Evolutionary conservation across 1,140 invertebrate species (phyloP), one percentile per base, ranked within the genome.

Genomic region (Hesperophylax magnus): DNA sequence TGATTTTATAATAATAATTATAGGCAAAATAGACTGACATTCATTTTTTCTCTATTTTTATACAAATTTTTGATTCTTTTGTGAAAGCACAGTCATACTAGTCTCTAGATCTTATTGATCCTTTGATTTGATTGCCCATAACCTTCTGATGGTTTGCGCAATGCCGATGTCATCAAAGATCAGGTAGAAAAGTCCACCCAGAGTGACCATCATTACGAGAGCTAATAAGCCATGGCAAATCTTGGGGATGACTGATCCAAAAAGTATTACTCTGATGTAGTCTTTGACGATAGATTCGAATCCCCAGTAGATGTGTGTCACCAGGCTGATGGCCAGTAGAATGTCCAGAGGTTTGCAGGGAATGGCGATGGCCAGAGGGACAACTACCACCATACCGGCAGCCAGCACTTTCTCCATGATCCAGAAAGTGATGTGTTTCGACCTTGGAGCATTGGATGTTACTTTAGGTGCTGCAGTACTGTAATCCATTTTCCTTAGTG

Each of bases 131-230:
- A 84, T 78, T 6, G 69, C 31, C 96, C 97, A 98, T 39, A 97
- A 88, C 87, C 95, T 93, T 84, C 93, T 93, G 58, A 98, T 90
- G 14, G 95, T 92, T 84, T 94, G 94, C 52, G 92, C 92, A 79
- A 98, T 90, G 34, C 98, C 98, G 79, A 97, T 93, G 87, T 97
- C 97, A 86, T 95, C 95, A 86, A 95, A 96, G 86, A 97, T 97
- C 82, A 97, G 94, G 87, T 97, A 95, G 84, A 97, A 92, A 0
- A 98, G 91, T 22, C 96, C 96, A 75, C 95, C 97, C 34, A 99
- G 91, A 0, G 95, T 95, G 0, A 93, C 86, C 17, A 94, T 92
- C 22, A 95, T 96, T 0, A 98, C 54, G 0, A 93, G 82, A 85
- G 96, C 95, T 4, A 98, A 92, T 0, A 92, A 81, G 9, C 88